Percentiles rank a stretch among this genome's conserved stretches.
These are phyloP conservation scores for Tethya wilhelma DNA, from an alignment of 37 sponge, comb jelly and placozoan genomes.

Conservation along the genomic window DNA sequence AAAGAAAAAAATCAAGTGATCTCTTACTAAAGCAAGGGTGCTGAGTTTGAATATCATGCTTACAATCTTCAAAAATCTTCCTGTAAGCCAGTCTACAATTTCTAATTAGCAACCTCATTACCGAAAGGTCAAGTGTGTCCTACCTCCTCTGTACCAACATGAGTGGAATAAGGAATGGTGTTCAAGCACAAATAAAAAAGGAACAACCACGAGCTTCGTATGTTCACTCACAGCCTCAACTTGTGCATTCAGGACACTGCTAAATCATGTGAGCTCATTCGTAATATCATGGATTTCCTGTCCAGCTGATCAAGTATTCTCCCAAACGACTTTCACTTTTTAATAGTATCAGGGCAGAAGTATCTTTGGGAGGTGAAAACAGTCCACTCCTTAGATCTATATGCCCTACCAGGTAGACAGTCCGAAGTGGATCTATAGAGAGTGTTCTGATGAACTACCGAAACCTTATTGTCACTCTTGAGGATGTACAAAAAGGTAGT, in stretches of 20 bases:
- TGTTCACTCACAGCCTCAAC: constrained; percentile 62
- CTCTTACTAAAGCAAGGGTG: too few species aligned
- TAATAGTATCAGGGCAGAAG: constrained; percentile 19
- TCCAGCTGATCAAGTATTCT: constrained; percentile 27
- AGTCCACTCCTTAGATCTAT: constrained; percentile 18
- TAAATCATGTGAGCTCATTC: constrained; percentile 13
- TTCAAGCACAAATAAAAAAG: constrained; percentile 23
- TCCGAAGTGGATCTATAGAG: constrained; percentile 29
- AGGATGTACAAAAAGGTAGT: constrained; percentile 32
- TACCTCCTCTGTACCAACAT: too few species aligned
- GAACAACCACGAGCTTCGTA: constrained; percentile 3
- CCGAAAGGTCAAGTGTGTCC: too few species aligned
- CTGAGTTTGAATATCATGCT: too few species aligned
- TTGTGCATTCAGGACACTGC: constrained; percentile 44
- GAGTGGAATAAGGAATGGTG: constrained; percentile 61
- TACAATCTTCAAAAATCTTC: too few species aligned
- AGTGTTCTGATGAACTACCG: constrained; percentile 49
- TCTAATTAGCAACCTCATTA: too few species aligned
- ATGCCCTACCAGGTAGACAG: constrained; percentile 66
- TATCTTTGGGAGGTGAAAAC: constrained; percentile 1
- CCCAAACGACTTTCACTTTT: constrained; percentile 32
- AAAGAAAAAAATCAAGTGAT: too few species aligned
- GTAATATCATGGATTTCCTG: constrained; percentile 50
- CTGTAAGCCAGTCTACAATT: too few species aligned
- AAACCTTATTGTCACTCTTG: constrained; percentile 26